Conservation (phyloP, 1,140 invertebrate species). For the Tachypleus tridentatus region DNA sequence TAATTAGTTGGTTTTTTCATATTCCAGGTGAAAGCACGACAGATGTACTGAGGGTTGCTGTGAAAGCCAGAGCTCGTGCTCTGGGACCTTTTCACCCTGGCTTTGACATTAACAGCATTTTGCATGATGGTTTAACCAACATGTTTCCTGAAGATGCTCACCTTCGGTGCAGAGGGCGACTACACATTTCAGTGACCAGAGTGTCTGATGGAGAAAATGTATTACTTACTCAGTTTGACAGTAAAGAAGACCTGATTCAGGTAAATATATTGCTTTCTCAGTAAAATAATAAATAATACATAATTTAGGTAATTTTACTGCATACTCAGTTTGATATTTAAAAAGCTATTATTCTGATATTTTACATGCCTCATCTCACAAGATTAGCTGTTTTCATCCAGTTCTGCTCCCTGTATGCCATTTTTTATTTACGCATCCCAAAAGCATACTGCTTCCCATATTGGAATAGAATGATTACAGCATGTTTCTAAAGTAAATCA, state of each 20-base stretch:
- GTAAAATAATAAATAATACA: too few relatives aligned
- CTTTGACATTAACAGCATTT: conserved; percentile 78
- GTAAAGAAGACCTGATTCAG: conserved; percentile 85
- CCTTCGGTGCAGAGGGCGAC: conserved; percentile 67
- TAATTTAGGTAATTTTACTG: too few relatives aligned
- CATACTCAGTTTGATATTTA: neutral
- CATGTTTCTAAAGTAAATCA: too few relatives aligned
- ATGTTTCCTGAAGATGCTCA: conserved; percentile 87
- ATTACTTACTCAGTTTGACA: conserved; percentile 80
- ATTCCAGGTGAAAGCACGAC: conserved; percentile 66
- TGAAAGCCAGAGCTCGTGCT: conserved; percentile 70
- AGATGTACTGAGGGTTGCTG: conserved; percentile 69
- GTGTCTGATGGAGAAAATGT: conserved; percentile 84
- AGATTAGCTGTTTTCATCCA: neutral
- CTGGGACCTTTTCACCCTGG: conserved; percentile 91
- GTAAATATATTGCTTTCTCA: conserved; percentile 36
- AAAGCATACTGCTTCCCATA: neutral
- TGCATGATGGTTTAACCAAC: conserved; percentile 68
- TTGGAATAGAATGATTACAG: too few relatives aligned
- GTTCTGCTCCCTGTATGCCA: neutral
- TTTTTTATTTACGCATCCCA: neutral
- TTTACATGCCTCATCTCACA: neutral
- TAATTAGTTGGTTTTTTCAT: neutral
- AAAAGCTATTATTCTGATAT: neutral
- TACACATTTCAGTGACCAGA: conserved; percentile 88